Base-by-base conservation (phyloP, 2,888 invertebrate species). In the Synergus japonicus region DNA sequence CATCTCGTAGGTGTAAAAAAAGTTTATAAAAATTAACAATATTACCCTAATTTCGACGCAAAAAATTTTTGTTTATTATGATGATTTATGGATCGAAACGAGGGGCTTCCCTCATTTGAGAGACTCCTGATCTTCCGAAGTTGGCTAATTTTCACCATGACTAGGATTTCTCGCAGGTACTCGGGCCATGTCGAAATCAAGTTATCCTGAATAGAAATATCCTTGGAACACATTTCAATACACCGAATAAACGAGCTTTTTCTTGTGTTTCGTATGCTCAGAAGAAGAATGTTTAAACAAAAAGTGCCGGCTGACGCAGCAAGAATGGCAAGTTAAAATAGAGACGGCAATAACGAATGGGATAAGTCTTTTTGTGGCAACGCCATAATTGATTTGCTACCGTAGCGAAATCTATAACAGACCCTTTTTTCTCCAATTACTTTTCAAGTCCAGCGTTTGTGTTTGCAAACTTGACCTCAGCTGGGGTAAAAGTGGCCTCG, bases 331-430 rank as follows among this genome's bases (percentile, higher is more conserved):
- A 73, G 73, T 73, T 73, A 73, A 73, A 73, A 73, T 73, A 73
- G 73, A 73, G 73, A 73, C 54, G 54, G 73, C 73, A 73, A 73
- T 73, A 73, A 73, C 73, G 73, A 73, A 73, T 73, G 73, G 73
- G 54, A 73, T 73, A 73, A 73, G 73, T 73, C 73, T 73, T 73
- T 73, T 73, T 73, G 73, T 73, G 54, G 54, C 54, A 54, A 73
- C 54, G 73, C 73, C 73, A 73, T 73, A 73, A 73, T 73, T 73
- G 73, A 73, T 73, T 73, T 73, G 73, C 73, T 73, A 73, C 73
- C 73, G 73, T 73, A 73, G 54, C 73, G 73, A 73, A 73, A 73
- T 73, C 73, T 73, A 73, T 73, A 73, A 73, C 54, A 73, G 73
- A 73, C 37, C 73, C 73, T 73, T 73, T 73, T 73, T 73, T 73